These are phyloP conservation scores for Nasua narica DNA, from an alignment of 2,797 vertebrate species.

Conservation along the genomic window DNA sequence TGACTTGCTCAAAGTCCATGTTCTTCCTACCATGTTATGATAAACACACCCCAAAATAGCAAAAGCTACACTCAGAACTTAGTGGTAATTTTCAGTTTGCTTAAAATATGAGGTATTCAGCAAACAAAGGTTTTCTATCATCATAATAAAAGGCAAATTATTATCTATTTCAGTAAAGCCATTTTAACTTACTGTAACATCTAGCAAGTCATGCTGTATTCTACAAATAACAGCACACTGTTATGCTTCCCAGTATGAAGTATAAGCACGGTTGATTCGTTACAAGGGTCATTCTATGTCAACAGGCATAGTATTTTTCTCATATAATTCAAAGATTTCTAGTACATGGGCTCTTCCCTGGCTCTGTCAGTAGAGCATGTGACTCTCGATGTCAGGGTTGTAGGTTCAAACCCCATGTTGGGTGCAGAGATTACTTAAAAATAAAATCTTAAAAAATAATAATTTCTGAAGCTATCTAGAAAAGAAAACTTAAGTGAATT, in stretches of 20 bases:
- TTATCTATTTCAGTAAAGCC: background rate
- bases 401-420: background rate
- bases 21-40: background rate
- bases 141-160: background rate
- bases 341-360: background rate
- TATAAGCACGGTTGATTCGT: background rate
- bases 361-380: background rate
- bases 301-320: background rate
- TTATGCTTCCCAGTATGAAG: background rate
- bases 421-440: background rate
- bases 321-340: background rate
- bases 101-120: background rate
- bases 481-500: background rate
- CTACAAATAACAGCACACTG: background rate
- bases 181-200: background rate
- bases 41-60: background rate
- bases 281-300: background rate
- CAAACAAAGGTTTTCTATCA: background rate
- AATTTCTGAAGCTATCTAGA: background rate
- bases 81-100: conserved; percentile 2
- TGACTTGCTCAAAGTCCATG: background rate
- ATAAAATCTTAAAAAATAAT: background rate
- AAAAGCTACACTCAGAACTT: background rate
- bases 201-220: background rate
- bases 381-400: background rate